A percentile compares a stretch with the other conserved stretches of the same genome.
Evolutionary conservation across 1,140 invertebrate genomes (phyloP).

Genomic region (Platorchestia sp.): DNA sequence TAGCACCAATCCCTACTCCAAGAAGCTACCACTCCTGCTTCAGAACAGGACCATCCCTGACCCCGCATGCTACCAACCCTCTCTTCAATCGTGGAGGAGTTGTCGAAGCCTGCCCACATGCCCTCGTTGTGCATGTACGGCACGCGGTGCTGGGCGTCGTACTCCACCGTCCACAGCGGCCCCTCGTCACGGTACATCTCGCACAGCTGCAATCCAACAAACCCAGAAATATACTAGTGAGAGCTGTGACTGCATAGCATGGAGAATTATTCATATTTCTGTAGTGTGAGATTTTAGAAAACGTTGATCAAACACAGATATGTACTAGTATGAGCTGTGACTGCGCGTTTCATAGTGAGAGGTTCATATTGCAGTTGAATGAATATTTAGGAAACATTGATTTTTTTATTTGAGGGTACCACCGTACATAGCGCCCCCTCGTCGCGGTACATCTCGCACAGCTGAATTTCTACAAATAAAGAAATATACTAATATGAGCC

Average conservation of each 20-base stretch:
- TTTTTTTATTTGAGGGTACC: too few relatives aligned
- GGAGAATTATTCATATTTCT: too few relatives aligned
- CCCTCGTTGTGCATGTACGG: conserved; percentile 71
- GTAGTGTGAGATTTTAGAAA: too few relatives aligned
- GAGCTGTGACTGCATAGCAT: background rate
- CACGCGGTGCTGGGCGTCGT: conserved; percentile 70
- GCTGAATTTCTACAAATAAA: background rate
- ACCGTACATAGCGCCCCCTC: background rate
- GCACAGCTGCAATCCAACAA: background rate
- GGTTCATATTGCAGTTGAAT: too few relatives aligned
- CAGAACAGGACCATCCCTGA: background rate
- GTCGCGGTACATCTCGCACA: background rate
- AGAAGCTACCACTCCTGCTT: too few relatives aligned
- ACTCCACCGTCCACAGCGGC: conserved; percentile 67
- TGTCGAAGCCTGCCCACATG: conserved; percentile 73
- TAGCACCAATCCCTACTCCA: background rate
- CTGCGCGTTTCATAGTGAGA: too few relatives aligned
- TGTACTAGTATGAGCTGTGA: too few relatives aligned
- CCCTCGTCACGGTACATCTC: conserved; percentile 37
- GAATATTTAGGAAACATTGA: too few relatives aligned
- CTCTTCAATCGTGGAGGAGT: background rate
- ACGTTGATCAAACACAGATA: too few relatives aligned
- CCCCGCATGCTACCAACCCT: background rate
- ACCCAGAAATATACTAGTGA: background rate
- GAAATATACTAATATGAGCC: too few relatives aligned